phyloP scores from a whole-genome alignment of 2,888 invertebrate species.

The Drosophila cracens region DNA sequence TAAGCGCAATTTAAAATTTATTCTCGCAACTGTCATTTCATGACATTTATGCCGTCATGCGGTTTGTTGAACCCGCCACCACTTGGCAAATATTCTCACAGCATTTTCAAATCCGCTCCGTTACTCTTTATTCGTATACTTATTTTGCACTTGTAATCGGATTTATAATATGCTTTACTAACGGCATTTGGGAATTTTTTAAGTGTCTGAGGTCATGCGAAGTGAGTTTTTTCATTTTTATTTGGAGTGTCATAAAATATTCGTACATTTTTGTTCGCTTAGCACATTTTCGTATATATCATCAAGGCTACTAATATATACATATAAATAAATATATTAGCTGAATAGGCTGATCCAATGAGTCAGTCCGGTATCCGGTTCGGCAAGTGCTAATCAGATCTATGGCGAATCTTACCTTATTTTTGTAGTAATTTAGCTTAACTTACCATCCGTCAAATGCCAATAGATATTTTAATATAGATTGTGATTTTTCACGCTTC shows the following conservation, averaged over 20 bases:
- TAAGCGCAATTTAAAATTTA: slow-evolving; percentile 29
- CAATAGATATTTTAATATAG: slow-evolving; percentile 30
- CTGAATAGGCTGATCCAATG: slow-evolving; percentile 31
- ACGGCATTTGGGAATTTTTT: slow-evolving; percentile 54
- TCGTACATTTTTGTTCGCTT: slow-evolving; percentile 66
- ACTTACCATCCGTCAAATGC: slow-evolving; percentile 51
- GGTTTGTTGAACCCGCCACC: slow-evolving; percentile 41
- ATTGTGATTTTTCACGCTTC: slow-evolving; percentile 45
- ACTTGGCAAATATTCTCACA: slow-evolving; percentile 39
- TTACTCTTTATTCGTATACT: slow-evolving; percentile 35
- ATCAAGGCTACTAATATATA: slow-evolving; percentile 48
- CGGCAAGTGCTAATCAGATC: slow-evolving; percentile 67
- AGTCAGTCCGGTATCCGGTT: slow-evolving; percentile 59
- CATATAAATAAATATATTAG: background rate
- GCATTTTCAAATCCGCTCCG: slow-evolving; percentile 54
- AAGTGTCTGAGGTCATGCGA: slow-evolving; percentile 58
- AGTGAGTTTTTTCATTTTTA: slow-evolving; percentile 37
- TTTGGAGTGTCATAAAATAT: slow-evolving; percentile 56
- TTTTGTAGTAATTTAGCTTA: slow-evolving; percentile 6
- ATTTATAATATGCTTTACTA: slow-evolving; percentile 46
- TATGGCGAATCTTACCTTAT: slow-evolving; percentile 46
- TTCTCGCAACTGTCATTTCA: slow-evolving; percentile 45
- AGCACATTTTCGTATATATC: slow-evolving; percentile 60
- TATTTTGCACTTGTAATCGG: slow-evolving; percentile 44
- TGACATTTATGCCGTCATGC: slow-evolving; percentile 54